Percentiles rank a stretch among this genome's conserved stretches.
These are phyloP conservation scores for Diorhabda sublineata DNA, from an alignment of 1,140 invertebrate species.

Conservation along the genomic window DNA sequence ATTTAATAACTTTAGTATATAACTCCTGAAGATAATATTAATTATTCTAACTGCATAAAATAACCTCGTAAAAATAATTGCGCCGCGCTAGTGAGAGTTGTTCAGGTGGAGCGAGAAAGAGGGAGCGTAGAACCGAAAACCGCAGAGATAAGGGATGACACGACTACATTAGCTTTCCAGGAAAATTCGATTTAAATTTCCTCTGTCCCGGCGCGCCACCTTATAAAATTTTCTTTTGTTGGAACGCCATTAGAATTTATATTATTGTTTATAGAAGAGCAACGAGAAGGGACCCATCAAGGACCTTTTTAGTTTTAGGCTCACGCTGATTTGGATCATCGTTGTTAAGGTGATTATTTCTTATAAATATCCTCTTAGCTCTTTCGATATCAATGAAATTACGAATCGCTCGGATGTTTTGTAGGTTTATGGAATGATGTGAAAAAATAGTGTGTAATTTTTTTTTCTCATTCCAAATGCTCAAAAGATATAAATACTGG, in stretches of 20 bases:
- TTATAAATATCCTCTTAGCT: too few species aligned
- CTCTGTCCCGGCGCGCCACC: conserved; percentile 12
- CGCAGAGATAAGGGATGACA: conserved; percentile 20
- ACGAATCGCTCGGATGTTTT: too few species aligned
- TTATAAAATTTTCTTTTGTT: conserved; percentile 16
- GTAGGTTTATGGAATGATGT: too few species aligned
- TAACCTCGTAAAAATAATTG: neutral
- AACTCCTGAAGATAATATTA: neutral
- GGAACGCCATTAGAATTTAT: conserved; percentile 13
- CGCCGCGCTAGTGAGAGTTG: neutral
- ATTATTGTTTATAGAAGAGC: conserved; percentile 14
- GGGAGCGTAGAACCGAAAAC: conserved; percentile 5
- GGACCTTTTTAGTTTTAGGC: neutral
- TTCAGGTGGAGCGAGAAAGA: neutral
- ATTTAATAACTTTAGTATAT: neutral
- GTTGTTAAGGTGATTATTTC: neutral
- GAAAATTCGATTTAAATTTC: conserved; percentile 21
- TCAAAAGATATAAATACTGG: too few species aligned
- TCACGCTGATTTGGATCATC: neutral
- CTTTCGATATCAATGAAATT: too few species aligned
- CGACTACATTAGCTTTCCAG: conserved; percentile 16
- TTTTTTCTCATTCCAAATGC: too few species aligned
- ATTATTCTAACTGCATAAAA: neutral
- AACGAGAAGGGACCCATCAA: neutral
- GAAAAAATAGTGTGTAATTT: too few species aligned